Evolutionary conservation across 2,797 vertebrate species (phyloP), one percentile per base, ranked within the genome.

Genomic region (Acrocephalus scirpaceus): DNA sequence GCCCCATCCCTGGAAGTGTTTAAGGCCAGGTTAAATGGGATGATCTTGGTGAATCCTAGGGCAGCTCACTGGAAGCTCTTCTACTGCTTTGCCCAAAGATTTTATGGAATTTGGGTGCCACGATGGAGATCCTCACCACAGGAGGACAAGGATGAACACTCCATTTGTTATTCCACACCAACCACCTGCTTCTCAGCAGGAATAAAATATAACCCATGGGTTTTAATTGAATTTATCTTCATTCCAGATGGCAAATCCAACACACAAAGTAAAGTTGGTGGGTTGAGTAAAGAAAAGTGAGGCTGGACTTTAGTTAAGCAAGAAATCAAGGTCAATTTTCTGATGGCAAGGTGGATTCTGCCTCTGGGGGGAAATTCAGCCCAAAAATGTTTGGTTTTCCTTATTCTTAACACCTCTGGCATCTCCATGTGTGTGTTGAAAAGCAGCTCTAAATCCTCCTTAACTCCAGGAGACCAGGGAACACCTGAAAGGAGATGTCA

Each of bases 161-260:
- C 34, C 8, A 40, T 42, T 42, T 20, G 27, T 15, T 42, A 16
- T 53, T 73, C 16, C 62, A 47, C 80, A 80, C n/a, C 91, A 38
- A 11, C 36, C n/a, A 6, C 23, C n/a, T 26, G 8, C 32, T 27
- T n/a, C 38, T n/a, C 60, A 48, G 51, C 22, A 32, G 2, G 38
- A n/a, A 10, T 27, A 29, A 38, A 20, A 26, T 2, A 13, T 13
- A 20, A 48, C 13, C 9, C 1, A 3, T 44, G 34, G 27, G 0
- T 32, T 79, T 79, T 22, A 26, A 48, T 15, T 50, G 11, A 11
- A 36, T 73, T 73, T 66, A 15, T 32, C 64, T 73, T 51, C 40
- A 3, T 45, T 58, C 67, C 25, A 53, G 12, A 3, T 45, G 22
- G 60, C 7, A 0, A 10, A 11, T 12, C 1, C 30, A 3, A 32